Conservation (phyloP, 2,888 invertebrate genomes). For the Clostera curtula region DNA sequence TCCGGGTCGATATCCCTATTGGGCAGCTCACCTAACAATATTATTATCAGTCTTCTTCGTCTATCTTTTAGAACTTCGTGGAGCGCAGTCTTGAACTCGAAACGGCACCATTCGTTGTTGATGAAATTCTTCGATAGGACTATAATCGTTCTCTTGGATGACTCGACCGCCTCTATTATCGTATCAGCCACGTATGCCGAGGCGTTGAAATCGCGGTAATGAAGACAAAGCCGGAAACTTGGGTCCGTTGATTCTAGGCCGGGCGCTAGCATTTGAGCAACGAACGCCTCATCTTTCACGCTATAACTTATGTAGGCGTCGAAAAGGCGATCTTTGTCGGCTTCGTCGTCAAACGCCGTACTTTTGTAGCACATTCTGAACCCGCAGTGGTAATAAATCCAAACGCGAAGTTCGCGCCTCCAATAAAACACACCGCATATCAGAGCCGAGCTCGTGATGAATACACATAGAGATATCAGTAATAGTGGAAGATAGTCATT, state of each 20-base stretch:
- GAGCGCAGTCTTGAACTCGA: constrained; percentile 95
- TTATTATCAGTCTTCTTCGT: constrained; percentile 89
- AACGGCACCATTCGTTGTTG: constrained; percentile 95
- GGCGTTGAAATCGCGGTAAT: constrained; percentile 93
- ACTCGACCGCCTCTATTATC: constrained; percentile 93
- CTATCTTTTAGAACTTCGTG: constrained; percentile 92
- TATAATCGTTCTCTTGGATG: constrained; percentile 90
- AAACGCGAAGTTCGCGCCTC: constrained; percentile 86
- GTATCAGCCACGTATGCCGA: constrained; percentile 93
- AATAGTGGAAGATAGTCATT: constrained; percentile 88
- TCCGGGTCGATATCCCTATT: constrained; percentile 93
- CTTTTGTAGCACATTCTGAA: constrained; percentile 90
- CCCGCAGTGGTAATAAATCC: constrained; percentile 91
- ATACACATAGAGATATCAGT: constrained; percentile 84
- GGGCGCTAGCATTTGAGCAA: constrained; percentile 90
- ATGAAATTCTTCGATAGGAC: constrained; percentile 95
- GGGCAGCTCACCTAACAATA: constrained; percentile 92
- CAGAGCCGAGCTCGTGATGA: constrained; percentile 83
- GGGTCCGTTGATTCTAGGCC: constrained; percentile 89
- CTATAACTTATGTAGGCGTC: constrained; percentile 98
- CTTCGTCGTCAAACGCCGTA: constrained; percentile 85
- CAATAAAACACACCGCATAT: constrained; percentile 88
- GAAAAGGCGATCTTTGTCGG: constrained; percentile 89
- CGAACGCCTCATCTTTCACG: constrained; percentile 93
- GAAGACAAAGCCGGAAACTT: constrained; percentile 90